phyloP scores from a whole-genome alignment of 2,888 invertebrate species.

The Drosophila kanekoi region DNA sequence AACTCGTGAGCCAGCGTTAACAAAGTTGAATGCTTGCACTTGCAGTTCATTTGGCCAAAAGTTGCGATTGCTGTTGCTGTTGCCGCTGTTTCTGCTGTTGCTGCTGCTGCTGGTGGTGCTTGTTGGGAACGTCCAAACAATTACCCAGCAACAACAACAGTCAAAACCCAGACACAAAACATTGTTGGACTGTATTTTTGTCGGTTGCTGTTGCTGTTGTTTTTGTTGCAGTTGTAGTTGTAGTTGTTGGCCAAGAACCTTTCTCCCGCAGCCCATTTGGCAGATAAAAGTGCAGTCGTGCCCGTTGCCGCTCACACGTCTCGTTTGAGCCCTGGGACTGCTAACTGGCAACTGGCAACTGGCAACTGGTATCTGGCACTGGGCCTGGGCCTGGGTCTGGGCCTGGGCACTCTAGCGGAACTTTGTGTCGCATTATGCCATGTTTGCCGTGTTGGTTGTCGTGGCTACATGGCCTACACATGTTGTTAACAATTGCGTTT shows the following conservation, averaged over 20 bases:
- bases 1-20: slow-evolving; percentile 67
- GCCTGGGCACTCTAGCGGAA: slow-evolving; percentile 73
- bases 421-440: slow-evolving; percentile 76
- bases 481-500: slow-evolving; percentile 66
- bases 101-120: slow-evolving; percentile 37
- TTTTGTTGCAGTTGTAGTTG: slow-evolving; percentile 11
- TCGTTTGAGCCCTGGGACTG: slow-evolving; percentile 42
- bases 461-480: slow-evolving; percentile 70
- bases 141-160: slow-evolving; percentile 54
- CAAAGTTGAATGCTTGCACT: slow-evolving; percentile 65
- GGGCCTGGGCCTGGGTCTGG: slow-evolving; percentile 43
- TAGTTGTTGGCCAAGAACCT: slow-evolving; percentile 59
- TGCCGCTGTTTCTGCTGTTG: slow-evolving; percentile 31
- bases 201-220: slow-evolving; percentile 9
- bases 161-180: slow-evolving; percentile 46
- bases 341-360: slow-evolving; percentile 28
- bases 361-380: slow-evolving; percentile 30
- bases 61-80: slow-evolving; percentile 52
- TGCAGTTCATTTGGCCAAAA: slow-evolving; percentile 78
- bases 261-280: slow-evolving; percentile 52
- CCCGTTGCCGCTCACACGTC: slow-evolving; percentile 56
- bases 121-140: slow-evolving; percentile 68
- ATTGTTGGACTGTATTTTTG: slow-evolving; percentile 37
- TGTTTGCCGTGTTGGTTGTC: slow-evolving; percentile 61
- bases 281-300: slow-evolving; percentile 55